These are phyloP conservation scores for Lepidonotus clava DNA, from an alignment of 2,888 invertebrate species.

Conservation along the genomic window DNA sequence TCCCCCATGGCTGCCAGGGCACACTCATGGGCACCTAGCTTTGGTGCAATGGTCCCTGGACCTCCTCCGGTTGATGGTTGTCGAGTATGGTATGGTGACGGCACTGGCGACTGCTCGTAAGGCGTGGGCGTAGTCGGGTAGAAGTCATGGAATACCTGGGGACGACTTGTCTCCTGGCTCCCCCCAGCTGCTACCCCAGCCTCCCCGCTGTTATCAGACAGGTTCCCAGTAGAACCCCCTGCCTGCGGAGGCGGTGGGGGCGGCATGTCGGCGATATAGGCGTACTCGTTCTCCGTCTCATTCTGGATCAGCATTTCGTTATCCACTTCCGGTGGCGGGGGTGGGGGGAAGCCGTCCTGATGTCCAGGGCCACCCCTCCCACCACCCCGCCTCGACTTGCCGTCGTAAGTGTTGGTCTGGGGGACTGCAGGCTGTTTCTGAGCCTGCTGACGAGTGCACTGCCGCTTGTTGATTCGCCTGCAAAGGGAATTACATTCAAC, in stretches of 20 bases:
- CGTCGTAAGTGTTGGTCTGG: conserved; percentile 29
- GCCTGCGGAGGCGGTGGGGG: conserved; percentile 11
- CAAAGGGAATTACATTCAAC: background rate
- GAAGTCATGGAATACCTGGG: conserved; percentile 43
- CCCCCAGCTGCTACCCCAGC: conserved; percentile 1
- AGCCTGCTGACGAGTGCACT: background rate
- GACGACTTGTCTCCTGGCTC: background rate
- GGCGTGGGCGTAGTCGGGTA: conserved; percentile 31
- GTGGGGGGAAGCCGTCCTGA: conserved; percentile 31
- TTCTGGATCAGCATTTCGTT: conserved; percentile 41
- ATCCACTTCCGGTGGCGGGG: conserved; percentile 45
- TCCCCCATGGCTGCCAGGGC: conserved; percentile 34
- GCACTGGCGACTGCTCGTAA: conserved; percentile 19
- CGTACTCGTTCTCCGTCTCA: conserved; percentile 53
- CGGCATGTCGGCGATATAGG: conserved; percentile 55
- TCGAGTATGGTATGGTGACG: conserved; percentile 9
- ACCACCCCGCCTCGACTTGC: background rate
- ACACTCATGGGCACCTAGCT: conserved; percentile 46
- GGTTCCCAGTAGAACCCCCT: background rate
- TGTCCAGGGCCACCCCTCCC: background rate
- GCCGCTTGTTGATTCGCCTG: conserved; percentile 48
- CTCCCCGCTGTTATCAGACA: background rate
- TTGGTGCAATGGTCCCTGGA: background rate
- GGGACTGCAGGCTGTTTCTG: background rate
- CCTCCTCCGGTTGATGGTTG: background rate